Conservation (phyloP, 2,113 vertebrate species). For the Arenaria interpres region DNA sequence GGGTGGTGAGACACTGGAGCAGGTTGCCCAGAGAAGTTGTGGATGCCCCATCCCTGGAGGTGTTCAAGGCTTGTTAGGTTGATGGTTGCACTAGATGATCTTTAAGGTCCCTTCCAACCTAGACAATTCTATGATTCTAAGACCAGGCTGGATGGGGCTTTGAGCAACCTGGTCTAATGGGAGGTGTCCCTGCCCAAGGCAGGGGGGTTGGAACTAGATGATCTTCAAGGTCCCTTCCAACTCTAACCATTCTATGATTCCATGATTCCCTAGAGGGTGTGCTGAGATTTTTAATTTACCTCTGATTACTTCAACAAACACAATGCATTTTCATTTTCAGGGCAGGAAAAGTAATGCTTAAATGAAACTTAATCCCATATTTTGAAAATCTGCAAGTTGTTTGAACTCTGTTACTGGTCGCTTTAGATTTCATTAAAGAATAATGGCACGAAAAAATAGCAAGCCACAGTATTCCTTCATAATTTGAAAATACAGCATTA, state of each 20-base stretch:
- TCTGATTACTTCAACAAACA: neutral
- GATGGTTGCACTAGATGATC: no score
- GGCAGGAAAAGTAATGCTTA: neutral
- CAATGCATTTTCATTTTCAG: neutral
- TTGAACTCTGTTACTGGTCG: neutral
- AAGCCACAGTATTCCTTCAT: neutral
- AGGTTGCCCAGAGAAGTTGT: neutral
- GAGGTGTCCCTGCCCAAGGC: neutral
- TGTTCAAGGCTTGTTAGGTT: neutral
- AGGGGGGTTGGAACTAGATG: neutral
- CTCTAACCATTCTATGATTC: neutral
- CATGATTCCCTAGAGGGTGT: neutral
- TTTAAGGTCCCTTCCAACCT: no score
- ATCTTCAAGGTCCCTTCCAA: neutral
- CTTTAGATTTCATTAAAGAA: neutral
- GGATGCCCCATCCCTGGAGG: neutral
- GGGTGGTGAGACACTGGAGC: neutral
- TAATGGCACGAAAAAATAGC: neutral
- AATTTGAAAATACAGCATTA: constrained; percentile 17
- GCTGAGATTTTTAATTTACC: neutral
- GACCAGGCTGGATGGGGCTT: neutral
- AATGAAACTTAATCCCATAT: neutral
- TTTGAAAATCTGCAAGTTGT: neutral
- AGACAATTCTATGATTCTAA: no score
- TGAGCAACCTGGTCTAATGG: neutral